Base-by-base conservation (phyloP, 2,797 vertebrate genomes). In the Tachyglossus aculeatus region DNA sequence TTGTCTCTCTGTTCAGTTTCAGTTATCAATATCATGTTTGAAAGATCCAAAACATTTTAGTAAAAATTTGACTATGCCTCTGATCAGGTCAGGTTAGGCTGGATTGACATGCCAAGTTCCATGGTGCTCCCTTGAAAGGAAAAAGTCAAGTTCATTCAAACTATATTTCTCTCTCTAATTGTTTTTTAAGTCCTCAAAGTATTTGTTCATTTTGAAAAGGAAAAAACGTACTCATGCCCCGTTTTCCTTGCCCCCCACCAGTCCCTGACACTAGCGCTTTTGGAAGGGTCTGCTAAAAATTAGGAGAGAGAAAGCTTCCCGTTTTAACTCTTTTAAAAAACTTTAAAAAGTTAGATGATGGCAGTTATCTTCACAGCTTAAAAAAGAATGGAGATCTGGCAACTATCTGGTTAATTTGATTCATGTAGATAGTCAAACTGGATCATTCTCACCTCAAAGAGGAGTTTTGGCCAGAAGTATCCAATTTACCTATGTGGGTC, bases 21-120 rank as follows among this genome's bases (percentile, higher is more conserved):
- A 86, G 80, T 90, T 90, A 93, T 90, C 90, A 84, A 88, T 90
- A 91, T 89, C 33, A 61, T 73, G 80, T 86, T 87, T 86, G 88
- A 92, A 90, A 84, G 82, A 81, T 81, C 63, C 84, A 85, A 91
- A 91, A 88, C 79, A 83, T 86, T 90, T 84, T 81, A 85, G 67
- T 85, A 80, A 89, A 90, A 88, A 77, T 64, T 66, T 80, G 73
- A 83, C 81, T 71, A 22, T 65, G 53, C 62, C 78, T 87, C 73
- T 4, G 59, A 84, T 86, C 81, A 76, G 82, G 78, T 86, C 80
- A 77, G 74, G 75, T 44, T 48, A 71, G 79, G 51, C 29, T 18
- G 3, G 45, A 68, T 41, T 73, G 79, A 75, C 67, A 79, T 65
- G 74, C 81, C 88, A 89, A 88, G 77, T 80, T 80, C 78, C 59